These are phyloP conservation scores for Argyresthia albistria DNA, from an alignment of 2,888 invertebrate genomes.

Conservation along the genomic window DNA sequence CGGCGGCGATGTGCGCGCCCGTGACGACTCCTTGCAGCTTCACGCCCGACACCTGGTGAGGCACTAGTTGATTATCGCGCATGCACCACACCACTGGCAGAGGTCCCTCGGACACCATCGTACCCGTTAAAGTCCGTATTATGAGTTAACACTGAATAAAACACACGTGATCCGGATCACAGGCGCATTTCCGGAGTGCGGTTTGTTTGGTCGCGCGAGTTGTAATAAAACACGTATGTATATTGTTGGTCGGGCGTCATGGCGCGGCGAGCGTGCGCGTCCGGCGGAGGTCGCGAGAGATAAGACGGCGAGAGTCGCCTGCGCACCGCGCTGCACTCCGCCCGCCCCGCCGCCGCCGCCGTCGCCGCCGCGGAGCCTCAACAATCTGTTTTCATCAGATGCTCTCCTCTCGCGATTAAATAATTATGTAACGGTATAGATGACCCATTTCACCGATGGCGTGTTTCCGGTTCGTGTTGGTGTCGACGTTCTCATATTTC, in stretches of 20 bases:
- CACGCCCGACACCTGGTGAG: slow-evolving; percentile 77
- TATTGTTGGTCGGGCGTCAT: slow-evolving; percentile 39
- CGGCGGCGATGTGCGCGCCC: slow-evolving; percentile 76
- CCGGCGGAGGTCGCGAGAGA: slow-evolving; percentile 70
- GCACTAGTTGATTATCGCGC: slow-evolving; percentile 78
- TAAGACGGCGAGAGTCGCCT: slow-evolving; percentile 69
- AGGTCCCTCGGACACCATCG: slow-evolving; percentile 76
- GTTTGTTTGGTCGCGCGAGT: too few species aligned
- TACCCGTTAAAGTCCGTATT: slow-evolving; percentile 21
- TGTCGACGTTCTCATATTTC: too few species aligned
- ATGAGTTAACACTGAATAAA: not conserved
- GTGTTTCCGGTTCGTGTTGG: slow-evolving; percentile 8
- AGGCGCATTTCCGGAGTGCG: slow-evolving; percentile 45
- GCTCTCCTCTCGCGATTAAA: slow-evolving; percentile 32
- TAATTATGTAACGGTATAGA: slow-evolving; percentile 60
- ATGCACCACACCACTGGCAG: slow-evolving; percentile 78
- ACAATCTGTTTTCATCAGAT: slow-evolving; percentile 52
- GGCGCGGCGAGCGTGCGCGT: slow-evolving; percentile 55
- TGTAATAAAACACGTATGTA: slow-evolving; percentile 39
- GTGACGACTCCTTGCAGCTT: slow-evolving; percentile 77
- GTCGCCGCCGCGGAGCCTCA: slow-evolving; percentile 40
- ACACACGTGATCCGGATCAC: slow-evolving; percentile 23
- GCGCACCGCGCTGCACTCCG: slow-evolving; percentile 39
- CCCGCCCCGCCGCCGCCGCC: slow-evolving; percentile 39
- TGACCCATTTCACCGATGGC: slow-evolving; percentile 36